Evolutionary conservation across 2,888 invertebrate genomes (phyloP), one percentile per base, ranked within the genome.

Genomic region (Cistogaster globosa): DNA sequence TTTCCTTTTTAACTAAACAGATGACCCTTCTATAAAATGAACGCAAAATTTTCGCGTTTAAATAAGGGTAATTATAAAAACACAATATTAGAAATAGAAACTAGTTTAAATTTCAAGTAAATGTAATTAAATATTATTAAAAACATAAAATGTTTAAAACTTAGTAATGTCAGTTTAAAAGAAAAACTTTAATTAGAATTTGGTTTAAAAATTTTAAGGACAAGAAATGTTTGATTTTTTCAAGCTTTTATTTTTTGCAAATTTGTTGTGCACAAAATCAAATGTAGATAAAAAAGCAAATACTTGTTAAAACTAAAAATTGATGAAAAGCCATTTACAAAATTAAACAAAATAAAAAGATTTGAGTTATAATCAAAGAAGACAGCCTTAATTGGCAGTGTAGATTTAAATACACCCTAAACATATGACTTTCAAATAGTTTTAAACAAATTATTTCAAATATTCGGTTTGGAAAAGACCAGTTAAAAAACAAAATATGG

Each of bases 1-100:
- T 82, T 82, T 85, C 85, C 81, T 75, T 80, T 78, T 55, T 60
- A 60, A 65, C 22, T 38, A 22, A 60, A 69, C 26, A 78, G 65
- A 85, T 85, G 74, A 78, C 69, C 77, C 48, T 38, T 63, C 32
- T 32, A 32, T 6, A 45, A 2, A 42, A 11, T 36, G 69, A 45
- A 16, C 45, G 32, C n/a, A 71, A 67, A 67, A 26, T 80, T 18
- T 55, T 7, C 8, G 12, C 0, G 6, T 38, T 32, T 22, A 77
- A 51, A 77, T 77, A 58, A 38, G 65, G 71, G 76, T 83, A 83
- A 83, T 83, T 83, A 83, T 36, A 16, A 53, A n/a, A 22, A 68
- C 32, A 32, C 8, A 48, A 32, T 51, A 42, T 58, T 14, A 14
- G 16, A 4, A 38, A 42, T 26, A 12, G 12, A 32, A 69, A 20